Conservation (phyloP, 2,113 vertebrate species). For the Mormyrus lacerda region DNA sequence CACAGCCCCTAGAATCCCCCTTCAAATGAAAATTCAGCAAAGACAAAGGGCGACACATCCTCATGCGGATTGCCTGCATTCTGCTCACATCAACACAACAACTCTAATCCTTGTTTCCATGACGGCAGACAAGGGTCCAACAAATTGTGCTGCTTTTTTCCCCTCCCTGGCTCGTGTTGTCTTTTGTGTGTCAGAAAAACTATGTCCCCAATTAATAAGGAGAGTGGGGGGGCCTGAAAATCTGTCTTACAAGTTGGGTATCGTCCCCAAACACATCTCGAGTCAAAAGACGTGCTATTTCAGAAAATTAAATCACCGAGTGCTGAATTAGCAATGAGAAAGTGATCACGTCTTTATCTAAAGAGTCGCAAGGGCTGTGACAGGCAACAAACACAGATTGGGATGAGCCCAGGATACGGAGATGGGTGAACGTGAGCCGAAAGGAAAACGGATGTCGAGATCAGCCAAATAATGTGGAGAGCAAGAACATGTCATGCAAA, state of each 20-base stretch:
- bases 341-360: not conserved
- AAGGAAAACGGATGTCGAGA: not conserved
- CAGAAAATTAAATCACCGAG: not conserved
- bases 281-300: constrained; percentile 14
- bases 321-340: not conserved
- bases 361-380: not conserved
- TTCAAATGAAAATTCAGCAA: constrained; percentile 82
- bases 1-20: constrained; percentile 82
- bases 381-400: not conserved
- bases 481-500: not conserved
- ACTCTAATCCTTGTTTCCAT: constrained; percentile 84
- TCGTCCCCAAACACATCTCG: constrained; percentile 20
- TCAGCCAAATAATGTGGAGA: not conserved
- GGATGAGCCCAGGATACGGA: not conserved
- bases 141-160: constrained; percentile 73
- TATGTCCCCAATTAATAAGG: constrained; percentile 50
- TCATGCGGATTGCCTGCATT: constrained; percentile 78
- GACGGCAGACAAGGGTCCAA: constrained; percentile 78
- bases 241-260: constrained; percentile 10
- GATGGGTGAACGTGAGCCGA: no score
- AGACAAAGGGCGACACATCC: constrained; percentile 83
- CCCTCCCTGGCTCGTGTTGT: constrained; percentile 65
- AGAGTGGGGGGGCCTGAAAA: not conserved
- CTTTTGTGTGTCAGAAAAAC: constrained; percentile 66
- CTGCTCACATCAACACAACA: constrained; percentile 70